A percentile compares a stretch with the other conserved stretches of the same genome.
Conservation (phyloP, 1,140 invertebrate genomes). For the Drosophila parvula region DNA sequence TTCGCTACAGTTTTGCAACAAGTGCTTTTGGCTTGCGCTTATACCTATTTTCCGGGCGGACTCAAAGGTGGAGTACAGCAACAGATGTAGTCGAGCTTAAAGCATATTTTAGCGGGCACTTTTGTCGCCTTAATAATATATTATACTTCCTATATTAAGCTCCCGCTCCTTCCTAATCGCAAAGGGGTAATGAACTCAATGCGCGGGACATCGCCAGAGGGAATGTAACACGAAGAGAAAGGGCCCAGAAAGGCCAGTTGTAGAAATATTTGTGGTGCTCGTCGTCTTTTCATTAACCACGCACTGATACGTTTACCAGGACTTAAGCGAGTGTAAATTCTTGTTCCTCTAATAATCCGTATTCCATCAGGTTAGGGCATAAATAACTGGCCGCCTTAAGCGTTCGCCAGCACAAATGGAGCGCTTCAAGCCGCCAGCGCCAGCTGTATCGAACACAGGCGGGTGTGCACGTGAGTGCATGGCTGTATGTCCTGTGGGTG, state of each 20-base stretch:
- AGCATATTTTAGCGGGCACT: slow-evolving; percentile 11
- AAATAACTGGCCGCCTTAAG: slow-evolving; percentile 37
- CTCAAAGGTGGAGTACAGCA: slow-evolving; percentile 14
- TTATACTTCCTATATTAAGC: background rate
- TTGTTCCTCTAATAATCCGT: slow-evolving; percentile 10
- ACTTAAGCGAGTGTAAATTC: background rate
- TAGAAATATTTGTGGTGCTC: background rate
- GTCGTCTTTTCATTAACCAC: background rate
- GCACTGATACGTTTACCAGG: background rate
- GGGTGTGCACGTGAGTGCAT: slow-evolving; percentile 28
- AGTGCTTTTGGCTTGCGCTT: slow-evolving; percentile 47
- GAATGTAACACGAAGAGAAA: slow-evolving; percentile 4
- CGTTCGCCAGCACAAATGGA: slow-evolving; percentile 67
- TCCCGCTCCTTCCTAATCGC: slow-evolving; percentile 22
- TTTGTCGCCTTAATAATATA: slow-evolving; percentile 11
- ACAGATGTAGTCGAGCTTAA: slow-evolving; percentile 17
- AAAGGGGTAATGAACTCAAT: slow-evolving; percentile 72
- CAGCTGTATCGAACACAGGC: slow-evolving; percentile 32
- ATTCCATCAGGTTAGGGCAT: slow-evolving; percentile 36
- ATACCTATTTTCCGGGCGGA: slow-evolving; percentile 1
- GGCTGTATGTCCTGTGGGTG: slow-evolving; percentile 55
- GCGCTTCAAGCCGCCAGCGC: slow-evolving; percentile 60
- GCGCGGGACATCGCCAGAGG: slow-evolving; percentile 41
- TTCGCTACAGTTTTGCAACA: slow-evolving; percentile 51
- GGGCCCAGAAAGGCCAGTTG: slow-evolving; percentile 3